Percentiles rank a stretch among this genome's conserved stretches.
Evolutionary conservation across 2,888 invertebrate species (phyloP).

Genomic region (Sepiola atlantica): DNA sequence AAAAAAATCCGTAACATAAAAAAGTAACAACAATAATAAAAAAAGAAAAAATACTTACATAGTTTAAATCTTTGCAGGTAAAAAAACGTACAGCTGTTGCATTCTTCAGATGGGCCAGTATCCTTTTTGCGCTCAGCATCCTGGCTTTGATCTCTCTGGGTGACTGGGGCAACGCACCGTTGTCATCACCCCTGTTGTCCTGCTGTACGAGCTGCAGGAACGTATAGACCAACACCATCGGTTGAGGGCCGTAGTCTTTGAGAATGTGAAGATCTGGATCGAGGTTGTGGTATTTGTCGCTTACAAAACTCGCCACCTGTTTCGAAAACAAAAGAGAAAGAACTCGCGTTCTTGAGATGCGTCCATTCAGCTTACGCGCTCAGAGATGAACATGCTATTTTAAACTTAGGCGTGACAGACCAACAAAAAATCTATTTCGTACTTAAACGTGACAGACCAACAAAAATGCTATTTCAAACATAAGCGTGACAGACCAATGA

Average conservation of each 20-base stretch:
- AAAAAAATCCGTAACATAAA: too few species aligned
- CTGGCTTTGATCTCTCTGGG: conserved; percentile 54
- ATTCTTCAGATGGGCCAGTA: conserved; percentile 50
- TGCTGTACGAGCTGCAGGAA: background rate
- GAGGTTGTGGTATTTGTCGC: background rate
- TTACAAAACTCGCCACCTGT: background rate
- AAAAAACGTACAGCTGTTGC: conserved; percentile 50
- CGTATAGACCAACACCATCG: background rate
- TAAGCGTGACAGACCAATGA: too few species aligned
- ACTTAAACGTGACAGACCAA: too few species aligned
- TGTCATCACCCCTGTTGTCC: background rate
- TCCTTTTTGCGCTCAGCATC: conserved; percentile 54
- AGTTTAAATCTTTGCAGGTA: conserved; percentile 54
- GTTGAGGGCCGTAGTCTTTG: background rate
- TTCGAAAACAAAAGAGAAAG: background rate
- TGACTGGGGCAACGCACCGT: conserved; percentile 44
- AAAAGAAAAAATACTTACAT: conserved; percentile 49
- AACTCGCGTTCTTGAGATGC: too few species aligned
- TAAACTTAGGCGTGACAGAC: too few species aligned
- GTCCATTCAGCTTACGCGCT: too few species aligned
- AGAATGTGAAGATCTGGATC: background rate
- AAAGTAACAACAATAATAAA: too few species aligned
- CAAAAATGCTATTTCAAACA: too few species aligned
- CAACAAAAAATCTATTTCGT: too few species aligned
- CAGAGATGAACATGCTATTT: too few species aligned